Base-by-base conservation (phyloP, 2,113 vertebrate genomes). In the Ivindomyrus marchei region DNA sequence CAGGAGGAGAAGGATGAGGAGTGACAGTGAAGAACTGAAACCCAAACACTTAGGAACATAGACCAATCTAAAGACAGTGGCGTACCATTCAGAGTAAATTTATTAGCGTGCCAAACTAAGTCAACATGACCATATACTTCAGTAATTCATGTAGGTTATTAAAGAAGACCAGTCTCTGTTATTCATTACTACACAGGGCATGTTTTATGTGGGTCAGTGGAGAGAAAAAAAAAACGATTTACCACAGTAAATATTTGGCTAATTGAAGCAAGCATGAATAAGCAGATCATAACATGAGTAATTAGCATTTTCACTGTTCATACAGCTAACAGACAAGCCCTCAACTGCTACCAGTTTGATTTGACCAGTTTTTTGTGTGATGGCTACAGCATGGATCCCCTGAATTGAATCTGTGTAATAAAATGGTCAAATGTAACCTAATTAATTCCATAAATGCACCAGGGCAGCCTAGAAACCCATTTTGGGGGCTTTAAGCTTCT, bases 361-460 rank as follows among this genome's bases (percentile, higher is more conserved):
- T 1, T 31, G 24, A 87, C 87, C 85, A 47, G 31, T 77, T 90
- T 39, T 46, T 87, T 87, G 46, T 13, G 36, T 87, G 86, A 56
- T 52, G 89, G 46, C 49, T 58, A 53, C 88, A 88, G 90, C 74
- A n/a, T 50, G 85, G 45, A 85, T 27, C 62, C n/a, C 50, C 17
- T 90, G 62, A 87, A 86, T 77, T 52, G 39, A n/a, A 90, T 47
- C 21, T 86, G 84, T 45, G 56, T 52, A 27, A 87, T 90, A 90
- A 88, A 88, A 90, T 1, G 9, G 46, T 45, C n/a, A 15, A 21
- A 24, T 83, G 86, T 83, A 70, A 87, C 88, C 88, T 89, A 88
- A 85, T 90, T 85, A 88, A 36, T 89, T 86, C 62, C 89, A 89
- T 45, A 58, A 39, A 90, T 93, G 89, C 83, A 90, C 90, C 70